Percentiles rank a stretch among this genome's conserved stretches.
Conservation (phyloP, 2,113 vertebrate species). For the Psittacara wagleri region DNA sequence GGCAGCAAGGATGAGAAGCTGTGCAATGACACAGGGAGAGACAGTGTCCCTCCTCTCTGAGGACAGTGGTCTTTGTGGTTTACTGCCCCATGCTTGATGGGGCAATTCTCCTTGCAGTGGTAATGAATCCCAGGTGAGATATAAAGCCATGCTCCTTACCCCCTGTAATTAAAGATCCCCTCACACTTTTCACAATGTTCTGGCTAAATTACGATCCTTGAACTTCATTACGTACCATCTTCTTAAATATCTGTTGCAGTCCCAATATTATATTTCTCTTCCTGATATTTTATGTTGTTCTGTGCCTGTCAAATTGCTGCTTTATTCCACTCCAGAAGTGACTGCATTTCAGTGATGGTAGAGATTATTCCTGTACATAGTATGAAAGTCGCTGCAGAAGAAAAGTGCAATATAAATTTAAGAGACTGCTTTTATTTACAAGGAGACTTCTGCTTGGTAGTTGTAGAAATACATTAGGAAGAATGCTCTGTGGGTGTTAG, state of each 20-base stretch:
- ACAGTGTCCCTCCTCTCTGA: background rate
- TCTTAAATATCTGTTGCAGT: slow-evolving; percentile 32
- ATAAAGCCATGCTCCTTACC: slow-evolving; percentile 27
- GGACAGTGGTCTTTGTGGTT: background rate
- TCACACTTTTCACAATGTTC: slow-evolving; percentile 7
- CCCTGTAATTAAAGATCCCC: background rate
- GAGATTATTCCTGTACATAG: slow-evolving; percentile 49
- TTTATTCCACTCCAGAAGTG: slow-evolving; percentile 30
- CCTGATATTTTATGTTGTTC: slow-evolving; percentile 28
- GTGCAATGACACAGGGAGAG: background rate
- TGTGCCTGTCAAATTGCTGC: background rate
- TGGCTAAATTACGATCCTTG: slow-evolving; percentile 34
- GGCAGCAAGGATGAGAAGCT: background rate
- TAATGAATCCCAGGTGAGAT: background rate
- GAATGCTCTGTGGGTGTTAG: slow-evolving; percentile 54
- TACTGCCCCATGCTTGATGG: background rate
- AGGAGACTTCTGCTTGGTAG: slow-evolving; percentile 54
- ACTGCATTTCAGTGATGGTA: slow-evolving; percentile 34
- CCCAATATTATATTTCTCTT: background rate
- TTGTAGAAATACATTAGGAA: slow-evolving; percentile 57
- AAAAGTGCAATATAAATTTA: slow-evolving; percentile 61
- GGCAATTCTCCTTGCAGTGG: background rate
- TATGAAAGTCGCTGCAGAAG: slow-evolving; percentile 34
- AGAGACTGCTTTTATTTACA: slow-evolving; percentile 64
- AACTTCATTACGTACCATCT: slow-evolving; percentile 36